These are phyloP conservation scores for Meandrusa payeni DNA, from an alignment of 2,888 invertebrate genomes.

Conservation along the genomic window DNA sequence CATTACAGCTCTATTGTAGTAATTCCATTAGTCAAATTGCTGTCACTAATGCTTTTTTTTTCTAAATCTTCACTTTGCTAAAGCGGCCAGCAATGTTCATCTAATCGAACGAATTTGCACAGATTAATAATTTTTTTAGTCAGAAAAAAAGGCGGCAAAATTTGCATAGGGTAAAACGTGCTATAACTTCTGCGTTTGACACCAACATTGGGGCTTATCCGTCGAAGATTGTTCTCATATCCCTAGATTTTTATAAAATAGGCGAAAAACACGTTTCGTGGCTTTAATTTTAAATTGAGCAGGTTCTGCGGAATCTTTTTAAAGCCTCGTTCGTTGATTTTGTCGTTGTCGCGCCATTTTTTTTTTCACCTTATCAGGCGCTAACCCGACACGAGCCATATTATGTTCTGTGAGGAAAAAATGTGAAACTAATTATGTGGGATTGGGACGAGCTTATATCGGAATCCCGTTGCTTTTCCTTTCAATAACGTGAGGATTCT, in stretches of 20 bases:
- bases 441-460: constrained; percentile 37
- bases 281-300: constrained; percentile 82
- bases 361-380: constrained; percentile 53
- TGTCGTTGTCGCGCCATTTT: constrained; percentile 43
- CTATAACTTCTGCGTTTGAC: constrained; percentile 44
- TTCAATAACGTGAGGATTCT: constrained; percentile 29
- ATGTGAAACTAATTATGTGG: constrained; percentile 66
- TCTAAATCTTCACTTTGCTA: too few relatives aligned
- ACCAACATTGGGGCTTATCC: constrained; percentile 56
- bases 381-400: constrained; percentile 55
- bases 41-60: constrained; percentile 51
- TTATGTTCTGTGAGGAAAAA: constrained; percentile 59
- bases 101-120: neutral
- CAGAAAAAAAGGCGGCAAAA: constrained; percentile 29
- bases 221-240: constrained; percentile 75
- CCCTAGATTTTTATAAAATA: constrained; percentile 79
- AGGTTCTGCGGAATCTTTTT: constrained; percentile 73
- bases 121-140: constrained; percentile 10
- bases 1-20: constrained; percentile 70
- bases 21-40: constrained; percentile 68
- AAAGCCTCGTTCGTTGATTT: constrained; percentile 70
- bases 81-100: neutral
- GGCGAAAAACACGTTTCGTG: constrained; percentile 80
- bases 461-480: constrained; percentile 36
- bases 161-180: constrained; percentile 31